Evolutionary conservation across 2,113 vertebrate genomes (phyloP).

Genomic region (Terrapene triunguis): DNA sequence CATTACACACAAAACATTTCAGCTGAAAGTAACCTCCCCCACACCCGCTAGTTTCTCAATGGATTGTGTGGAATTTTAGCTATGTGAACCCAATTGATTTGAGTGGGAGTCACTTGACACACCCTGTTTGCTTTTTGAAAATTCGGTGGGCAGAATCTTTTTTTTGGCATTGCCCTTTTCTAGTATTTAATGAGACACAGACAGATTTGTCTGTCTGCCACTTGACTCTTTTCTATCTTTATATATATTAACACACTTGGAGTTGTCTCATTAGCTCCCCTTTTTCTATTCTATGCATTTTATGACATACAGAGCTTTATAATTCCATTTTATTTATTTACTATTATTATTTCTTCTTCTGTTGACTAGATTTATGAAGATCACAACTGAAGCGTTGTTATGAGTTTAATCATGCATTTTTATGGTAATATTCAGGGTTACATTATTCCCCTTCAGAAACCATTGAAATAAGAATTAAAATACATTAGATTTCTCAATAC

Average conservation of each 20-base stretch:
- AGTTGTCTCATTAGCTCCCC: neutral
- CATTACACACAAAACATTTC: neutral
- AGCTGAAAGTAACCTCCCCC: neutral
- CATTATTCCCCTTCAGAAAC: neutral
- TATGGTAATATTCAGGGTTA: neutral
- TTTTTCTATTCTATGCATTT: neutral
- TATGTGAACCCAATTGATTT: neutral
- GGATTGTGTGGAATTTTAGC: neutral
- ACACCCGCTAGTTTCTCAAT: neutral
- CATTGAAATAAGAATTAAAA: rapidly evolving
- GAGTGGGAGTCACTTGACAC: neutral
- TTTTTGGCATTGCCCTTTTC: neutral
- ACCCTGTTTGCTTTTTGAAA: neutral
- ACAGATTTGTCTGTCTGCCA: neutral
- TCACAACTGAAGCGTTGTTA: neutral
- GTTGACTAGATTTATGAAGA: neutral
- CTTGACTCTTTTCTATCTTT: neutral
- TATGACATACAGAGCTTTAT: neutral
- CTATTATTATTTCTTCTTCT: neutral
- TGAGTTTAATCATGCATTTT: neutral
- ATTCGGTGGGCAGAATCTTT: neutral
- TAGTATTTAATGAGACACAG: neutral
- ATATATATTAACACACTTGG: neutral
- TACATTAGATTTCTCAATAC: neutral
- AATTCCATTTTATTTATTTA: neutral